Conservation (phyloP, 2,113 vertebrate species). For the Montifringilla adamsi region DNA sequence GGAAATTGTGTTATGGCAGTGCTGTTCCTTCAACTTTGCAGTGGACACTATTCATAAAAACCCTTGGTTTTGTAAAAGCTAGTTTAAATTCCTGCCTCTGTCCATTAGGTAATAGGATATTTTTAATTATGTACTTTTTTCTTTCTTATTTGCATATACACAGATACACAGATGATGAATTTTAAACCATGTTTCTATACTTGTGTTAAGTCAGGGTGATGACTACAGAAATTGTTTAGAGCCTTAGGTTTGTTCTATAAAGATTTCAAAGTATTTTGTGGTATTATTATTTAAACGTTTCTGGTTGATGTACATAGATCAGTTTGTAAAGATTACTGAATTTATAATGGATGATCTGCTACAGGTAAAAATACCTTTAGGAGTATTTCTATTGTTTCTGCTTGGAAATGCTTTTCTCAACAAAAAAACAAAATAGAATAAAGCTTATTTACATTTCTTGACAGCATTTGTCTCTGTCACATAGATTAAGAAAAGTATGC, state of each 20-base stretch:
- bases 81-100: not conserved
- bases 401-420: not conserved
- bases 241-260: not conserved
- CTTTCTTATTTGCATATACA: not conserved
- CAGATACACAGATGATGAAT: not conserved
- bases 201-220: not conserved
- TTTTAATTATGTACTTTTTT: not conserved
- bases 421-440: not conserved
- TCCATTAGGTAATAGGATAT: not conserved
- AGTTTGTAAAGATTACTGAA: not conserved
- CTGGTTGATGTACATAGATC: not conserved
- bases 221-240: not conserved
- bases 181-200: not conserved
- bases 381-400: not conserved
- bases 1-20: not conserved
- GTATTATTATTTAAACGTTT: not conserved
- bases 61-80: not conserved
- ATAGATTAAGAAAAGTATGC: not conserved
- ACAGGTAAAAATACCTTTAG: not conserved
- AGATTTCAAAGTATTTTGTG: not conserved
- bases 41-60: not conserved
- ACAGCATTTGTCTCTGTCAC: not conserved
- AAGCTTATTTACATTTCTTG: not conserved
- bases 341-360: not conserved
- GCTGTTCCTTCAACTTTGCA: not conserved